Conservation (phyloP, 2,797 vertebrate species). For the Siniperca undulata region DNA sequence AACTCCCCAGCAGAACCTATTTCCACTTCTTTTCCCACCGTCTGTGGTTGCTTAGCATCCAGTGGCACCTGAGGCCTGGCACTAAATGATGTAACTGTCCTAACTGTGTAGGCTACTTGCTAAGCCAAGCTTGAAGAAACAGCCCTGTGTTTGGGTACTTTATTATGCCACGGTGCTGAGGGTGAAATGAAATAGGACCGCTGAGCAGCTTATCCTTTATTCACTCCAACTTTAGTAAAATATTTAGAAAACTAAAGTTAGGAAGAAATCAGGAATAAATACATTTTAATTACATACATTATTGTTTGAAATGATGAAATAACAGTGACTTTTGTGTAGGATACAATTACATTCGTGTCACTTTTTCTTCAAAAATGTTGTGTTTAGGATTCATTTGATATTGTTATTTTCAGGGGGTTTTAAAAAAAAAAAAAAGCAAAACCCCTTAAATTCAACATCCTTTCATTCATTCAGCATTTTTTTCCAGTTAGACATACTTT, state of each 20-base stretch:
- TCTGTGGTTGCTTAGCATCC: conserved; percentile 62
- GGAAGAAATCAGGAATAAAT: not conserved
- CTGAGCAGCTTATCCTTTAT: not conserved
- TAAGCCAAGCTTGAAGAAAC: conserved; percentile 53
- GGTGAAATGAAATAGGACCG: not conserved
- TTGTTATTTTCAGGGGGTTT: not conserved
- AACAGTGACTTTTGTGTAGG: not conserved
- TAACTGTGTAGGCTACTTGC: conserved; percentile 30
- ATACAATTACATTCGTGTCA: not conserved
- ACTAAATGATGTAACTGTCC: conserved; percentile 55
- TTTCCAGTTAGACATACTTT: not conserved
- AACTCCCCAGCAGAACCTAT: conserved; percentile 40
- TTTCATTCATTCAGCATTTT: not conserved
- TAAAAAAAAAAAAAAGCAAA: not conserved
- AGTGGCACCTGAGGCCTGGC: conserved; percentile 38
- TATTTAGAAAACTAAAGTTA: not conserved
- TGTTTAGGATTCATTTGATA: not conserved
- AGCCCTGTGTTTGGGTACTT: conserved; percentile 38
- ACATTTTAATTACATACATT: not conserved
- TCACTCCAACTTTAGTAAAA: not conserved
- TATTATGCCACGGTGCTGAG: conserved; percentile 16
- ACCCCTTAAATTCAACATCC: not conserved
- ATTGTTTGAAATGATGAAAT: not conserved
- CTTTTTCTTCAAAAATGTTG: not conserved
- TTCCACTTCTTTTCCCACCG: conserved; percentile 29